Percentiles rank a stretch among this genome's conserved stretches.
Evolutionary conservation across 2,113 vertebrate genomes (phyloP).

Genomic region (Pseudonaja textilis): DNA sequence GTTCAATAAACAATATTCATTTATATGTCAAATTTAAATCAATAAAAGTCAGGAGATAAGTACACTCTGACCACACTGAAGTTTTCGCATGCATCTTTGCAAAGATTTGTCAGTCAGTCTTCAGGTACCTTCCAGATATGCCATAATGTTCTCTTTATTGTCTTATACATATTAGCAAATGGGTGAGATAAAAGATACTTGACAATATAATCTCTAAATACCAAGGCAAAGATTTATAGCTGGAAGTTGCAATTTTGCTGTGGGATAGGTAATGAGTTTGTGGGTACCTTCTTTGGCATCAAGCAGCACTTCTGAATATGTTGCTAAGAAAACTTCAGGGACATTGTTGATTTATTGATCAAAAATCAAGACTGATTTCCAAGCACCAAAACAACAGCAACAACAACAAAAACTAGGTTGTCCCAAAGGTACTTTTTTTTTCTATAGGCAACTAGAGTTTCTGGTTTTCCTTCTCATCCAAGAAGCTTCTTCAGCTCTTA

Average conservation of each 20-base stretch:
- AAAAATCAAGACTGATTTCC: background rate
- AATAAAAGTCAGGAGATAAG: background rate
- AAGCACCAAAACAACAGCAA: background rate
- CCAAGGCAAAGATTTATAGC: background rate
- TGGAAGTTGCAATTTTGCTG: background rate
- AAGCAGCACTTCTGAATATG: background rate
- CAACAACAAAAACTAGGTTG: background rate
- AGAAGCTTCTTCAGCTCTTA: no score
- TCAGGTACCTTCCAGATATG: background rate
- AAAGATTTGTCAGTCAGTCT: background rate
- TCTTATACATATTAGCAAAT: background rate
- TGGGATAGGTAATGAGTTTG: background rate
- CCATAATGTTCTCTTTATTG: background rate
- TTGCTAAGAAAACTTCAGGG: background rate
- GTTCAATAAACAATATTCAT: background rate
- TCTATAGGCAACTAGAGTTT: no score
- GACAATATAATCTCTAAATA: background rate
- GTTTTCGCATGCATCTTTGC: background rate
- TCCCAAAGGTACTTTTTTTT: no score
- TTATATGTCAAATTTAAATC: background rate
- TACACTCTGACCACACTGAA: background rate
- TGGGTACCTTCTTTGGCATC: background rate
- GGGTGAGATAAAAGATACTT: background rate
- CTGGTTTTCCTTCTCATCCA: no score
- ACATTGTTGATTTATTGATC: background rate